phyloP scores from a whole-genome alignment of 2,113 vertebrate species.

The Vidua chalybeata region DNA sequence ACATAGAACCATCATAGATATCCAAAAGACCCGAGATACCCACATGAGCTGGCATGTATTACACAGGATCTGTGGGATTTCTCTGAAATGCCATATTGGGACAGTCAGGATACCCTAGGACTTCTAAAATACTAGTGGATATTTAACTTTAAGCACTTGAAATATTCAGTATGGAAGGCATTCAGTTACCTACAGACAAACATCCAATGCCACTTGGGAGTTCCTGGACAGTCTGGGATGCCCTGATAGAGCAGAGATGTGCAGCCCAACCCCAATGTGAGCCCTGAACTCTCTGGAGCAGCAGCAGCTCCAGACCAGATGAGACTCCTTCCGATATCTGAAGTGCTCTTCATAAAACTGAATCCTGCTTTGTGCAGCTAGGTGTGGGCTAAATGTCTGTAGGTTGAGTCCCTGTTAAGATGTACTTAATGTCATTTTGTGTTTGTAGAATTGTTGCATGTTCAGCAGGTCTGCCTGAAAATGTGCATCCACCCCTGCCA shows the following conservation, averaged over 20 bases:
- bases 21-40: not conserved
- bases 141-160: not conserved
- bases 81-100: not conserved
- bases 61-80: not conserved
- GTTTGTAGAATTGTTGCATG: not conserved
- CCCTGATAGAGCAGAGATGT: rapidly evolving
- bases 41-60: not conserved
- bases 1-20: not conserved
- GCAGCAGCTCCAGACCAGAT: not conserved
- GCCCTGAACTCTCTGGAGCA: not conserved
- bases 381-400: not conserved
- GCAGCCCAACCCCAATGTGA: rapidly evolving
- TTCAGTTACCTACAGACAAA: not conserved
- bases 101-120: not conserved
- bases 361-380: not conserved
- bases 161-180: not conserved
- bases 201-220: rapidly evolving
- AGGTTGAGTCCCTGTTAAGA: not conserved
- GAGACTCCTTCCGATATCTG: not conserved
- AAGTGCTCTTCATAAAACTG: not conserved
- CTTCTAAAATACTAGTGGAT: not conserved
- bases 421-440: not conserved
- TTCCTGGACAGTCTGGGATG: not conserved
- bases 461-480: not conserved
- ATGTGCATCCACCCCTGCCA: not conserved